Percentiles rank a stretch among this genome's conserved stretches.
These are phyloP conservation scores for Cephalopachus bancanus DNA, from an alignment of 2,797 vertebrate genomes.

Conservation along the genomic window DNA sequence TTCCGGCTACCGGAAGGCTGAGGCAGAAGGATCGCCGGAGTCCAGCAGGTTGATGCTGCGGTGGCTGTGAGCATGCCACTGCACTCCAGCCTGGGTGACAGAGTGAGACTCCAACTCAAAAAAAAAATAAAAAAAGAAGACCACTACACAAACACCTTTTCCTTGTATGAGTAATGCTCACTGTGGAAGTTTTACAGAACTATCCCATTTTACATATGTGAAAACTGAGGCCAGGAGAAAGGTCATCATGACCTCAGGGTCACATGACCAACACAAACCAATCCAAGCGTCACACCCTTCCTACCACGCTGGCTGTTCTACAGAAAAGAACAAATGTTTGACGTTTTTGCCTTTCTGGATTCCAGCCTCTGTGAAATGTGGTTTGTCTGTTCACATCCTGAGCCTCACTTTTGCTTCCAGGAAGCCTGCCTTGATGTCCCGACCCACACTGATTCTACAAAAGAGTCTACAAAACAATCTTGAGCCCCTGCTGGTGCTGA, in stretches of 20 bases:
- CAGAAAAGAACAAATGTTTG: neutral
- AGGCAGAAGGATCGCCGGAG: too few species aligned
- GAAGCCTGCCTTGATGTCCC: neutral
- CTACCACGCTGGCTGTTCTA: neutral
- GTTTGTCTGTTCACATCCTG: neutral
- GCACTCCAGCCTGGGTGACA: too few species aligned
- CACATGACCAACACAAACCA: neutral
- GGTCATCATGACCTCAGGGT: neutral
- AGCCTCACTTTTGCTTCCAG: neutral
- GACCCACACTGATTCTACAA: neutral
- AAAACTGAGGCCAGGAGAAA: neutral
- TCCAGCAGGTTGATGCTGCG: too few species aligned
- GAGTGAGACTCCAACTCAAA: too few species aligned
- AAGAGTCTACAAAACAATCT: neutral
- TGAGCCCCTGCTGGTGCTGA: neutral
- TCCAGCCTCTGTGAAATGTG: neutral
- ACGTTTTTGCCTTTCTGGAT: neutral
- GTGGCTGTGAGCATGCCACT: too few species aligned
- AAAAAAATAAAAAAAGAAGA: neutral
- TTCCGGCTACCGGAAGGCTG: too few species aligned
- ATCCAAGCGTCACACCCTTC: neutral
- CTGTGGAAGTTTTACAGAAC: neutral
- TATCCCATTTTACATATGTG: neutral
- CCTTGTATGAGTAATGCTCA: neutral
- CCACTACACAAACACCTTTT: neutral